Evolutionary conservation across 2,113 vertebrate species (phyloP).

Genomic region (Casuarius casuarius): DNA sequence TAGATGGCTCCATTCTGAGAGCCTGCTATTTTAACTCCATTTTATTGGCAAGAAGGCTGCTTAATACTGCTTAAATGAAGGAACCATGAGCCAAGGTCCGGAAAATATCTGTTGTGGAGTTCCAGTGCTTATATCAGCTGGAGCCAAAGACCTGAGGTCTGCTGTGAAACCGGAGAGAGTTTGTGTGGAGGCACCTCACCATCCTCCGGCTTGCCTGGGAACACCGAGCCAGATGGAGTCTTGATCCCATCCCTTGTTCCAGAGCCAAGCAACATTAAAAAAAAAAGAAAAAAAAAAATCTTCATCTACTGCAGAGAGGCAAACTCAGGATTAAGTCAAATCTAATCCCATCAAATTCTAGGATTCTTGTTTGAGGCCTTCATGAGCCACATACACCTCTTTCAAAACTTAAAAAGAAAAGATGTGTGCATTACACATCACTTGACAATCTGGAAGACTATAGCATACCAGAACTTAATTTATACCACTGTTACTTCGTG

Average conservation of each 20-base stretch:
- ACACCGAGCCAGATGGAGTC: neutral
- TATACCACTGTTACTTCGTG: neutral
- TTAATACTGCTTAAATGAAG: neutral
- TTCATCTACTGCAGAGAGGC: neutral
- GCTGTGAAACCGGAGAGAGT: neutral
- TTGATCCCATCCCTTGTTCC: neutral
- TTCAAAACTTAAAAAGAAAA: neutral
- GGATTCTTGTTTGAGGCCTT: neutral
- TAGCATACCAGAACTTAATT: neutral
- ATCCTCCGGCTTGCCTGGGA: neutral
- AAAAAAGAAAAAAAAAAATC: no score
- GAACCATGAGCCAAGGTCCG: neutral
- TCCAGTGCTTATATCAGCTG: neutral
- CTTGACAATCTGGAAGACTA: neutral
- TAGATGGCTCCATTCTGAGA: neutral
- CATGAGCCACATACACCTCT: neutral
- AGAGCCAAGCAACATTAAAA: neutral
- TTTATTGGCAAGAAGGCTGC: neutral
- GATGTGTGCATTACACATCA: neutral
- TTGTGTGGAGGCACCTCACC: neutral
- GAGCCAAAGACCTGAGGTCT: neutral
- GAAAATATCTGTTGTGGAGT: fast-evolving
- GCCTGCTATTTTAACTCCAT: neutral
- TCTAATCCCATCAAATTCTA: no score
- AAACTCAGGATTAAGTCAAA: neutral